Evolutionary conservation across 1,140 invertebrate species (phyloP).

Genomic region (Agraylea sexmaculata): DNA sequence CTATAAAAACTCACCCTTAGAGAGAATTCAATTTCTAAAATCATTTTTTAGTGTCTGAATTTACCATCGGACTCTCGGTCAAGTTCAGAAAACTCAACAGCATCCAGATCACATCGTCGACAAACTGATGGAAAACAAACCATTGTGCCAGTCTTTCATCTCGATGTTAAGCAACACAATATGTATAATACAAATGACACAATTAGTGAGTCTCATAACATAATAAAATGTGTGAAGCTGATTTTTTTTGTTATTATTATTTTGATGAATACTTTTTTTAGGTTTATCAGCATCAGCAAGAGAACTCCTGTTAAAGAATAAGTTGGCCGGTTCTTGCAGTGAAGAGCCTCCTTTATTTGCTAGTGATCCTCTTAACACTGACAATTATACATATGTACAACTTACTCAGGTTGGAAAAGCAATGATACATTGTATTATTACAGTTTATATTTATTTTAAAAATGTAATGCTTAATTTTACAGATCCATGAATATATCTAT

Average conservation of each 20-base stretch:
- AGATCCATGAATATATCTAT: conserved; percentile 71
- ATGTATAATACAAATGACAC: conserved; percentile 12
- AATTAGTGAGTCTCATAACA: conserved; percentile 4
- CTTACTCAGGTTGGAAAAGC: conserved; percentile 48
- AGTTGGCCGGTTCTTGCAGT: conserved; percentile 18
- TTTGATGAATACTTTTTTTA: conserved; percentile 1
- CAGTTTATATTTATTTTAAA: conserved; percentile 21
- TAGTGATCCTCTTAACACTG: conserved; percentile 33
- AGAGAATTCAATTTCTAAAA: not conserved
- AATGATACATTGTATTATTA: conserved; percentile 8
- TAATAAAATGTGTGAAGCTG: not conserved
- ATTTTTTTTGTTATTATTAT: not conserved
- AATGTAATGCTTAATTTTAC: conserved; percentile 13
- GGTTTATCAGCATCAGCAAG: conserved; percentile 15
- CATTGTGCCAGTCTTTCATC: conserved; percentile 10
- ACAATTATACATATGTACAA: conserved; percentile 77
- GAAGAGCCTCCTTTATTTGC: conserved; percentile 19
- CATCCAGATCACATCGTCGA: conserved; percentile 23
- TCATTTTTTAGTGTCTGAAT: conserved; percentile 26
- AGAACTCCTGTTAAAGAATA: conserved; percentile 19
- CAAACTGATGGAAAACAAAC: conserved; percentile 11
- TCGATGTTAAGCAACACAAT: conserved; percentile 11
- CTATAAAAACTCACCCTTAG: not conserved
- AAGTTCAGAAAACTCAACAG: conserved; percentile 32
- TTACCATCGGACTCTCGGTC: conserved; percentile 33